Conservation (phyloP, 2,888 invertebrate species). For the Eilema depressum region DNA sequence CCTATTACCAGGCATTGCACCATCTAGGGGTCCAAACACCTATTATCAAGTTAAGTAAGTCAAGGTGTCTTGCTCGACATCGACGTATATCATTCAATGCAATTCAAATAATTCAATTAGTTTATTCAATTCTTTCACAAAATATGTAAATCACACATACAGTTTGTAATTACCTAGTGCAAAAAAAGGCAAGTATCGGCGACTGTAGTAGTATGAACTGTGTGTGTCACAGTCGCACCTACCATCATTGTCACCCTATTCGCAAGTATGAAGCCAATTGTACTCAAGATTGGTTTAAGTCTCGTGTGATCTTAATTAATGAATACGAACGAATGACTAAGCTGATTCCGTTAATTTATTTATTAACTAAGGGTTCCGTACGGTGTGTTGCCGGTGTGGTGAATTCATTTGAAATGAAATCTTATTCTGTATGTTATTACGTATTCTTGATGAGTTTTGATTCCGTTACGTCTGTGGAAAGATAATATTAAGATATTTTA, state of each 20-base stretch:
- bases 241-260: conserved; percentile 56
- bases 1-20: too few relatives aligned
- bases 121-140: too few relatives aligned
- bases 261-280: conserved; percentile 80
- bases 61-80: too few relatives aligned
- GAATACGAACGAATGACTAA: conserved; percentile 85
- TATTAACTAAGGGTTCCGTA: conserved; percentile 59
- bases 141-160: too few relatives aligned
- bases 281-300: conserved; percentile 85
- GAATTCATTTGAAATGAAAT: conserved; percentile 45
- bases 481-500: conserved; percentile 5
- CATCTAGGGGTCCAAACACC: too few relatives aligned
- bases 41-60: too few relatives aligned
- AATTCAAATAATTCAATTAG: too few relatives aligned
- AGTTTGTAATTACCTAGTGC: too few relatives aligned
- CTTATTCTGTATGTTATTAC: conserved; percentile 16
- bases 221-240: too few relatives aligned
- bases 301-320: conserved; percentile 87
- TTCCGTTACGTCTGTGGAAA: neutral
- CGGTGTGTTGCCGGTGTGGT: conserved; percentile 42
- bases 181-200: too few relatives aligned
- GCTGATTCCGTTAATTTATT: conserved; percentile 84
- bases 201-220: too few relatives aligned
- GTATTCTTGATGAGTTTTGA: conserved; percentile 2
- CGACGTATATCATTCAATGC: too few relatives aligned